A percentile compares a stretch with the other conserved stretches of the same genome.
Conservation (phyloP, 2,797 vertebrate species). For the Syncerus caffer region DNA sequence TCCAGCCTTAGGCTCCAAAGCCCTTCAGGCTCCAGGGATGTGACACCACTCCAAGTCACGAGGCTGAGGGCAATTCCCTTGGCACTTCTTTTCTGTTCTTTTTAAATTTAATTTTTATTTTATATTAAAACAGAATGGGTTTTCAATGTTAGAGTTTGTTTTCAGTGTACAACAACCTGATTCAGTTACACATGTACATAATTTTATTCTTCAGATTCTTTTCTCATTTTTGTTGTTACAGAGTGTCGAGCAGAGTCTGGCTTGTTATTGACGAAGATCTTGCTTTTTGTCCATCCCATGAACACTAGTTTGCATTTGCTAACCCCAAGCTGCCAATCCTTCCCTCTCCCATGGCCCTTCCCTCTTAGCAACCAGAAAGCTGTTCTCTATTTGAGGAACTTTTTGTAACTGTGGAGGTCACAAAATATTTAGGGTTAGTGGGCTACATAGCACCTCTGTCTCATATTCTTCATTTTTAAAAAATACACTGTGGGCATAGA, state of each 20-base stretch:
- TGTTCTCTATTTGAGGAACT: background rate
- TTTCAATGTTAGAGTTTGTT: background rate
- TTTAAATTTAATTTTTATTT: background rate
- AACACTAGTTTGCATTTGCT: background rate
- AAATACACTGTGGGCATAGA: background rate
- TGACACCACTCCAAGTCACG: background rate
- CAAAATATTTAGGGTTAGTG: background rate
- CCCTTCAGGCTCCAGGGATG: background rate
- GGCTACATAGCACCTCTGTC: background rate
- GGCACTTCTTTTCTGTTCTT: background rate
- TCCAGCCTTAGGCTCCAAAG: background rate
- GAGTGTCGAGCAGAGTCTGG: background rate
- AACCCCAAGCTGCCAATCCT: background rate
- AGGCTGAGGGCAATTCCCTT: background rate
- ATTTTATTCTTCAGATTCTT: background rate
- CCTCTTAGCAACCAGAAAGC: background rate
- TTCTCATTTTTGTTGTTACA: background rate
- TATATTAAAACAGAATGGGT: background rate
- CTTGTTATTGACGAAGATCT: too few species aligned
- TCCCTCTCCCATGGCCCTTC: rapidly evolving
- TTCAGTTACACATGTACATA: background rate
- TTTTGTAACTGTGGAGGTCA: background rate
- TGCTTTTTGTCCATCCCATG: background rate
- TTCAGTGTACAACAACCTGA: background rate
- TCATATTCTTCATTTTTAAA: background rate